Conservation (phyloP, 2,888 invertebrate species). For the Cheilosia impressa region DNA sequence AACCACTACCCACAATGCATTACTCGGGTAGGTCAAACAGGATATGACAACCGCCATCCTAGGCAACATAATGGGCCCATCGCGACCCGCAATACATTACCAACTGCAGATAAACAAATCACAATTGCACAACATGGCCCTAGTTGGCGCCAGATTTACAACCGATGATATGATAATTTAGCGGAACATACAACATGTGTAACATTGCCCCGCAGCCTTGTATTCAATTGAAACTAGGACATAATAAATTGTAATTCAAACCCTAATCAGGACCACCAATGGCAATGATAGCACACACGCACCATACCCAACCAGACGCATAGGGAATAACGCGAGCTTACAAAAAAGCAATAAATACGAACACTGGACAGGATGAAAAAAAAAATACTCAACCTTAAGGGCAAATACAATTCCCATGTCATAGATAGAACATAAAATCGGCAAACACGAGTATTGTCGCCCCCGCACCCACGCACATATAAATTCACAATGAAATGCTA, state of each 20-base stretch:
- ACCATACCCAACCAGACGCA: not conserved
- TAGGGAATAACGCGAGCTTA: conserved; percentile 2
- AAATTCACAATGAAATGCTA: conserved; percentile 63
- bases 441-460: conserved; percentile 1
- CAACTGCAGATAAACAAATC: conserved; percentile 27
- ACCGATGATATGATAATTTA: conserved; percentile 44
- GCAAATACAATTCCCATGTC: conserved; percentile 52
- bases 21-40: too few relatives aligned
- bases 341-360: conserved; percentile 30
- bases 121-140: not conserved
- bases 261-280: conserved; percentile 29
- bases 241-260: conserved; percentile 47
- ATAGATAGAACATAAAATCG: conserved; percentile 20
- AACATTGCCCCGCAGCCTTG: conserved; percentile 22
- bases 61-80: too few relatives aligned
- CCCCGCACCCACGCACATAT: conserved; percentile 33
- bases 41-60: too few relatives aligned
- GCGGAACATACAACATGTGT: conserved; percentile 14
- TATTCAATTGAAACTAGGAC: conserved; percentile 36
- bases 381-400: conserved; percentile 42
- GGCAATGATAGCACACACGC: conserved; percentile 4
- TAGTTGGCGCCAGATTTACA: conserved; percentile 20
- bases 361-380: conserved; percentile 4
- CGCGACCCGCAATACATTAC: not conserved
- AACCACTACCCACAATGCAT: too few relatives aligned